These are phyloP conservation scores for Terebella lapidaria DNA, from an alignment of 2,888 invertebrate species.

Conservation along the genomic window DNA sequence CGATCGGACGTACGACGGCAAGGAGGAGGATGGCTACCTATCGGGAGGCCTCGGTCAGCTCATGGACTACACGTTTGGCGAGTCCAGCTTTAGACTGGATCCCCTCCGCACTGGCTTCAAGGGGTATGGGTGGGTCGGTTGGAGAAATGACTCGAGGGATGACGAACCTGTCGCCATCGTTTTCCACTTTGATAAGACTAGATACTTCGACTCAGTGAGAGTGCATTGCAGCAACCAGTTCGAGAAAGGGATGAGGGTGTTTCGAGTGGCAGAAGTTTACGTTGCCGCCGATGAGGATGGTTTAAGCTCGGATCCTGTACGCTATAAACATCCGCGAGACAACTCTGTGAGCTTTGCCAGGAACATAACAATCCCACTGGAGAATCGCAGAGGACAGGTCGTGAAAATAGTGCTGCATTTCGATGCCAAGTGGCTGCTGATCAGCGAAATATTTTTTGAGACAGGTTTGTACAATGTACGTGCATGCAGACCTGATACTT, in stretches of 20 bases:
- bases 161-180: conserved; percentile 65
- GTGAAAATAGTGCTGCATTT: conserved; percentile 72
- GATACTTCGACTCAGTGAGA: conserved; percentile 80
- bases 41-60: conserved; percentile 78
- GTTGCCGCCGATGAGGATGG: conserved; percentile 69
- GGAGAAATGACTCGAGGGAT: conserved; percentile 59
- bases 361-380: conserved; percentile 78
- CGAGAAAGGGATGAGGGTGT: conserved; percentile 78
- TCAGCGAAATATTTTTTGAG: too few relatives aligned
- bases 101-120: conserved; percentile 54
- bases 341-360: conserved; percentile 74
- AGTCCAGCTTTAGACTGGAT: conserved; percentile 67
- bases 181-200: conserved; percentile 81
- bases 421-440: too few relatives aligned
- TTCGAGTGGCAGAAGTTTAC: conserved; percentile 71
- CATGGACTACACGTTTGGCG: conserved; percentile 72
- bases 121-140: conserved; percentile 80
- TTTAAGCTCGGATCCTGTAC: conserved; percentile 69
- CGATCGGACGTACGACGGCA: conserved; percentile 79
- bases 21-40: conserved; percentile 52
- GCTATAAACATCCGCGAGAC: conserved; percentile 64
- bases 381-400: conserved; percentile 75
- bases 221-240: conserved; percentile 82
- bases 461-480: too few relatives aligned
- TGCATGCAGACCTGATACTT: too few relatives aligned